Percentiles rank a stretch among this genome's conserved stretches.
phyloP scores from a whole-genome alignment of 30 jellyfish, hydroid and myxozoan genomes.

The Kudoa iwatai region DNA sequence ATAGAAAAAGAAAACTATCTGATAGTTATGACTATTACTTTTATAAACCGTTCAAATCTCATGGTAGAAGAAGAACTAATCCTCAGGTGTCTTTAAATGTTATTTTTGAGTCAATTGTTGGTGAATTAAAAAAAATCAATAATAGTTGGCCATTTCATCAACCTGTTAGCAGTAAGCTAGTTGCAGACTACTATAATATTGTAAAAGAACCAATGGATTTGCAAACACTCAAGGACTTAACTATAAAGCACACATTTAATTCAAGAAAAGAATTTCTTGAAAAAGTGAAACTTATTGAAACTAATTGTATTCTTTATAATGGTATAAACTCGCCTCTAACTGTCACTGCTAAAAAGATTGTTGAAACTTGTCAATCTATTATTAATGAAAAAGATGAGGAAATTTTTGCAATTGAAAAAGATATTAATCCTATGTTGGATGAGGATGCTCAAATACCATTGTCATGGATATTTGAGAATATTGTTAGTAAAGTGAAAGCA shows the following conservation, averaged over 20 bases:
- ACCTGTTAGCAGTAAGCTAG: slow-evolving; percentile 40
- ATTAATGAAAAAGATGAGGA: slow-evolving; percentile 13
- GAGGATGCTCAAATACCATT: slow-evolving; percentile 40
- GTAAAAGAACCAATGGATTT: slow-evolving; percentile 69
- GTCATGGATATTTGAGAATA: slow-evolving; percentile 1
- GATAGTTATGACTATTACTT: not conserved
- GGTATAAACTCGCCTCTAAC: slow-evolving; percentile 4
- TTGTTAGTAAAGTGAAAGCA: not conserved
- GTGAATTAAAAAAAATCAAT: slow-evolving; percentile 22
- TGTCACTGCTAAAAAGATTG: not conserved
- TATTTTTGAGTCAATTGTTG: slow-evolving; percentile 13
- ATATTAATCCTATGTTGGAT: slow-evolving; percentile 43
- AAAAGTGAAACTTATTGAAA: slow-evolving; percentile 18
- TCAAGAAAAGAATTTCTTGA: slow-evolving; percentile 17
- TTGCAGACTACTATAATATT: slow-evolving; percentile 41
- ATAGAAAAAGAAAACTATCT: not conserved
- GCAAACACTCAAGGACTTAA: slow-evolving; percentile 42
- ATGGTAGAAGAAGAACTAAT: not conserved
- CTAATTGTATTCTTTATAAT: slow-evolving; percentile 45
- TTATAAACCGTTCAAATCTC: not conserved
- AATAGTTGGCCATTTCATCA: slow-evolving; percentile 94
- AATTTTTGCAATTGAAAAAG: slow-evolving; percentile 16
- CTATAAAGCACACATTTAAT: not conserved
- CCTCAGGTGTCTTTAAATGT: slow-evolving; percentile 18
- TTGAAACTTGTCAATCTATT: not conserved